Evolutionary conservation across 2,113 vertebrate genomes (phyloP).

Genomic region (Pampusana beccarii): DNA sequence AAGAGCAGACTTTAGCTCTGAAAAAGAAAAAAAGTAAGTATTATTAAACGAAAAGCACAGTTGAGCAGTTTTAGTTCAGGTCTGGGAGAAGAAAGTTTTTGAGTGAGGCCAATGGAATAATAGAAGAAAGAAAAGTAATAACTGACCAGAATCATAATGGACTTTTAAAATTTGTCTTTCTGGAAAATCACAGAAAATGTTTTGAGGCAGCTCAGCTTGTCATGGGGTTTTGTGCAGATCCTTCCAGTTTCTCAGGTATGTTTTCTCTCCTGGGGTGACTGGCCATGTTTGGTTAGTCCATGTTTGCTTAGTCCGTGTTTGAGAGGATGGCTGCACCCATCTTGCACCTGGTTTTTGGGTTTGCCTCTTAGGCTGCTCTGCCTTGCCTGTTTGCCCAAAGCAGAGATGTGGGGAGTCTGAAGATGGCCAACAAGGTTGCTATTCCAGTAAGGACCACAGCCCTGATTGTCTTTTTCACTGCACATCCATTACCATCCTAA

Average conservation of each 20-base stretch:
- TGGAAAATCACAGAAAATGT: not conserved
- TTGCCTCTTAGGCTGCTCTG: not conserved
- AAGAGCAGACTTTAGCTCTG: conserved; percentile 58
- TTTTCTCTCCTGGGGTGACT: not conserved
- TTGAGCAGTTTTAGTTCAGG: conserved; percentile 27
- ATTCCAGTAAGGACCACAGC: not conserved
- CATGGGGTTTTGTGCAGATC: not conserved
- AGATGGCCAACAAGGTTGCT: not conserved
- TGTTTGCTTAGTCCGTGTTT: not conserved
- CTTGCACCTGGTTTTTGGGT: rapidly evolving
- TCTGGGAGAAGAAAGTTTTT: conserved; percentile 45
- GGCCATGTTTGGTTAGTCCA: not conserved
- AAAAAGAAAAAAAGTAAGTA: not conserved
- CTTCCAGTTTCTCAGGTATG: not conserved
- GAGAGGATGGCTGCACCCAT: not conserved
- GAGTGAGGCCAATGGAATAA: conserved; percentile 17
- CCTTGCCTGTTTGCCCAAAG: not conserved
- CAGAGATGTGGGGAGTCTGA: not conserved
- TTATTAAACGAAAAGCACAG: conserved; percentile 13
- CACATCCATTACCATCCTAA: not conserved
- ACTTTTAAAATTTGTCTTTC: not conserved
- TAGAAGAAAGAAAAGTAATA: not conserved
- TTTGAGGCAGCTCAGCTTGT: not conserved
- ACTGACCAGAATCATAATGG: not conserved
- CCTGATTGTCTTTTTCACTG: not conserved